Evolutionary conservation across 1,140 invertebrate species (phyloP), one percentile per base, ranked within the genome.

Genomic region (Aphaenogaster floridana): DNA sequence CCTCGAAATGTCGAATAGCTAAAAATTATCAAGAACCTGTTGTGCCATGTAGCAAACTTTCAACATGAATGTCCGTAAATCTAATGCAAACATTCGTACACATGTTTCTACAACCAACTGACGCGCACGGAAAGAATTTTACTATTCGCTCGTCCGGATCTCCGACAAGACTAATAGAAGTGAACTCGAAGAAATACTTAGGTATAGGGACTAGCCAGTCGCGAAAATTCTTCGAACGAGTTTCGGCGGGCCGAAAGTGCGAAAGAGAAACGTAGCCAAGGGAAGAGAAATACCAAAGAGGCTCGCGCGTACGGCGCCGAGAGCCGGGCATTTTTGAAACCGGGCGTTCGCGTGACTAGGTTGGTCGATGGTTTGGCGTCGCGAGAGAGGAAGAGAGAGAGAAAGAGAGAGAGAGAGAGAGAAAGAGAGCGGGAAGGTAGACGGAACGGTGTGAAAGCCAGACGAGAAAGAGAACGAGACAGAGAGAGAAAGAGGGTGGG

Each of bases 291-390:
- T 83, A 85, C 80, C 87, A 69, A 85, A 77, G 88, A 86, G 84
- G 83, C 66, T 91, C 79, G 83, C 77, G 83, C 78, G 72, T 28
- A 81, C 59, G 52, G 72, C 64, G 83, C 54, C 76, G 79, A 87
- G 66, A 86, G 91, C 84, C 91, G 87, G 90, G 93, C 89, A 93
- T 92, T 92, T 94, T 94, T 92, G 92, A 94, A 93, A 92, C 66
- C 91, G 91, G 36, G 89, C 88, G 90, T 91, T 94, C 92, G 93
- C 93, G 93, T 94, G 93, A 94, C 93, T 93, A 93, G 93, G 91
- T 87, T 86, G 86, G 86, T 83, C 90, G 92, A 91, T 90, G 83
- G 87, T 89, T 87, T 90, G 89, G 91, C 72, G 88, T 85, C 88
- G 86, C 76, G 61, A 63, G 54, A 11, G 72, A 42, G 17, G 21